A percentile compares a stretch with the other conserved stretches of the same genome.
These are phyloP conservation scores for Gymnoscelis rufifasciata DNA, from an alignment of 2,888 invertebrate genomes.

Conservation along the genomic window DNA sequence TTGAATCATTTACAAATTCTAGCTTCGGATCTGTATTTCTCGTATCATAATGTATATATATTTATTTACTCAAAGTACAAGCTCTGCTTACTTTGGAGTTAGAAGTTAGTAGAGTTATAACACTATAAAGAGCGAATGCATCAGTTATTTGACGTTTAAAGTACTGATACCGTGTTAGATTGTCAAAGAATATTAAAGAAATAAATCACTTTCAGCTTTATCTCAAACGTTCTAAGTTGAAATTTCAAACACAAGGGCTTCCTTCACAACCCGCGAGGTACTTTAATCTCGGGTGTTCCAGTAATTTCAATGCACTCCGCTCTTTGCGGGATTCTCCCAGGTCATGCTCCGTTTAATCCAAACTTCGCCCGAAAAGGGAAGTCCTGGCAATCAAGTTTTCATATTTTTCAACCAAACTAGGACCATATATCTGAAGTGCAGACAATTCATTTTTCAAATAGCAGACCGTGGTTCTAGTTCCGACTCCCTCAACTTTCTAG, in stretches of 20 bases:
- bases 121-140: no score
- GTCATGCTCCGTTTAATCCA: slow-evolving; percentile 14
- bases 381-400: slow-evolving; percentile 42
- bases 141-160: no score
- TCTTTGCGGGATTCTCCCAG: slow-evolving; percentile 1
- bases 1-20: no score
- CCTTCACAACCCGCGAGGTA: background rate
- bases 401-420: slow-evolving; percentile 60
- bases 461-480: slow-evolving; percentile 53
- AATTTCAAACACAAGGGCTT: background rate
- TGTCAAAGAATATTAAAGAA: background rate
- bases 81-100: no score
- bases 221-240: no score
- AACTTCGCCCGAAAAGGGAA: slow-evolving; percentile 20
- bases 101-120: no score
- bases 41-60: no score
- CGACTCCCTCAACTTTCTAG: slow-evolving; percentile 47
- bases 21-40: no score
- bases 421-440: slow-evolving; percentile 69
- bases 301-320: slow-evolving; percentile 1
- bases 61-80: no score
- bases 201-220: background rate
- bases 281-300: background rate
- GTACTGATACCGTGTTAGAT: background rate
- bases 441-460: slow-evolving; percentile 77